phyloP scores from a whole-genome alignment of 1,140 invertebrate genomes.

The Drosophila trapezifrons region DNA sequence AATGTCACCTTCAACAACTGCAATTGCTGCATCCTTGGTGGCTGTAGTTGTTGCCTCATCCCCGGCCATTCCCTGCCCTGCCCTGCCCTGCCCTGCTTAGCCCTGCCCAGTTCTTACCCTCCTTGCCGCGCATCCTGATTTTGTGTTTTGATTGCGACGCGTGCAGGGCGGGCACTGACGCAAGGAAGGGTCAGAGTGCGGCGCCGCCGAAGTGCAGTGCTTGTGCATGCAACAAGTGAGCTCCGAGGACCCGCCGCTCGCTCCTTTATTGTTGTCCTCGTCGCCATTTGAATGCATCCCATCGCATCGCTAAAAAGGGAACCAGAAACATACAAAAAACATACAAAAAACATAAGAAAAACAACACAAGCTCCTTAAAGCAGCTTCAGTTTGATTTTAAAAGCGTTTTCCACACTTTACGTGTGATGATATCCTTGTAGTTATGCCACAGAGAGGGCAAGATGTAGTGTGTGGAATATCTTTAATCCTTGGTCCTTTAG shows the following conservation, averaged over 20 bases:
- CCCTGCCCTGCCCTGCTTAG: background rate
- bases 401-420: conserved; percentile 3
- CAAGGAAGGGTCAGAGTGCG: conserved; percentile 31
- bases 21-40: conserved; percentile 52
- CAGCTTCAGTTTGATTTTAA: conserved; percentile 6
- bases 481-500: too few species aligned
- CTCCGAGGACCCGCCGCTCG: background rate
- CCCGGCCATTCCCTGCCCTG: background rate
- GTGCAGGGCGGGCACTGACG: conserved; percentile 35
- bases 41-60: conserved; percentile 13
- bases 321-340: background rate
- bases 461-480: background rate
- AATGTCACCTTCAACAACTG: conserved; percentile 79
- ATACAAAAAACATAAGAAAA: background rate
- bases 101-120: conserved; percentile 5
- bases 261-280: conserved; percentile 2
- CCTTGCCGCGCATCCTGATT: conserved; percentile 35
- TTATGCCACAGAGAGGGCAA: too few species aligned
- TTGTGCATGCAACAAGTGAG: conserved; percentile 50
- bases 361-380: background rate
- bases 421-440: conserved; percentile 14
- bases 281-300: conserved; percentile 11
- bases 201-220: conserved; percentile 8
- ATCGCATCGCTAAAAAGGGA: background rate
- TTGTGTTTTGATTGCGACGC: conserved; percentile 75